phyloP scores from a whole-genome alignment of 2,888 invertebrate species.

The Ectropis crepuscularia region DNA sequence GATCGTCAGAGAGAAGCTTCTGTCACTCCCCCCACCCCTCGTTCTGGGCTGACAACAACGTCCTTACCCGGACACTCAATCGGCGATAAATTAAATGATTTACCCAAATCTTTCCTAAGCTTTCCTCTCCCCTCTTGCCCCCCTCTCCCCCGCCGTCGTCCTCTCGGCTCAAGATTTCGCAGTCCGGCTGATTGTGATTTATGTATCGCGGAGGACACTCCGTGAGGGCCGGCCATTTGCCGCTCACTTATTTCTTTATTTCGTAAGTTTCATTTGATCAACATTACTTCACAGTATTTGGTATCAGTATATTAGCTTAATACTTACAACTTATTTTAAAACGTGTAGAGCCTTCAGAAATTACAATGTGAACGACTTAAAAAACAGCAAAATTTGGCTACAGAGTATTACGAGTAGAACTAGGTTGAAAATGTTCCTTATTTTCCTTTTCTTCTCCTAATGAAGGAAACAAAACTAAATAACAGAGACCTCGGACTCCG shows the following conservation, averaged over 20 bases:
- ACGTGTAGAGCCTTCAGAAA: too few species aligned
- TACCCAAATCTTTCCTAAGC: slow-evolving; percentile 23
- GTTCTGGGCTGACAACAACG: slow-evolving; percentile 17
- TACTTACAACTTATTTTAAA: too few species aligned
- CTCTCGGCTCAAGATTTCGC: slow-evolving; percentile 19
- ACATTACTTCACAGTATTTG: too few species aligned
- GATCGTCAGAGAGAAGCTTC: background rate
- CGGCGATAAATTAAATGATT: slow-evolving; percentile 38
- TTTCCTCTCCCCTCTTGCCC: background rate
- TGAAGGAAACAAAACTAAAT: too few species aligned
- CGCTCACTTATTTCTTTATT: background rate
- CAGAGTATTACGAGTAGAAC: too few species aligned
- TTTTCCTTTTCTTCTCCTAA: too few species aligned
- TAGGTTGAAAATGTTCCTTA: too few species aligned
- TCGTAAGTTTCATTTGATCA: background rate
- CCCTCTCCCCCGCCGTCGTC: background rate
- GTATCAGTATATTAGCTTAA: too few species aligned
- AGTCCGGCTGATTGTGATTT: slow-evolving; percentile 35
- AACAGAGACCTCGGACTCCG: too few species aligned
- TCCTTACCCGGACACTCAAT: slow-evolving; percentile 25
- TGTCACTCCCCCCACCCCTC: slow-evolving; percentile 4
- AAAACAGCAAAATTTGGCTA: too few species aligned
- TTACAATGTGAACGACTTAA: too few species aligned
- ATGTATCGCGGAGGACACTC: slow-evolving; percentile 17
- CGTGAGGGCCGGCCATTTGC: background rate